These are phyloP conservation scores for Pseudorhombus dupliciocellatus DNA, from an alignment of 2,113 vertebrate species.

Conservation along the genomic window DNA sequence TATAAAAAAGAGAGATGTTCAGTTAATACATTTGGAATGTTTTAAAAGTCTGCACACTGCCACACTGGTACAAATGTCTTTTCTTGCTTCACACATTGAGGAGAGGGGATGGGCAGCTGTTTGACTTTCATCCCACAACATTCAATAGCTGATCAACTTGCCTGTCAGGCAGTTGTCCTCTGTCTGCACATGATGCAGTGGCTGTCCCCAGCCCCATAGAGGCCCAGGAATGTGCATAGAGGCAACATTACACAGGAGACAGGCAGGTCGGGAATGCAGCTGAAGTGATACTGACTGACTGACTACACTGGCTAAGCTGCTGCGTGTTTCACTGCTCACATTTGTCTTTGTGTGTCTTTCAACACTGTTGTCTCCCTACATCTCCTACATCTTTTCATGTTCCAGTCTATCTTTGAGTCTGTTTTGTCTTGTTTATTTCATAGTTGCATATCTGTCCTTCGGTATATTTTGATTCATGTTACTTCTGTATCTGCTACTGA, in stretches of 20 bases:
- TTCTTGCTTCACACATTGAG: conserved; percentile 24
- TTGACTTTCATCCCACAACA: conserved; percentile 37
- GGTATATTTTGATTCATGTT: neutral
- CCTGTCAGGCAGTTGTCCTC: conserved; percentile 19
- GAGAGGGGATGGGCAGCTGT: conserved; percentile 5
- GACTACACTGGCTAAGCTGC: conserved; percentile 48
- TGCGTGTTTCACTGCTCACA: conserved; percentile 30
- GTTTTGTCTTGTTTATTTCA: neutral
- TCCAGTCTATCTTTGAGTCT: neutral
- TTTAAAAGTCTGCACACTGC: conserved; percentile 3
- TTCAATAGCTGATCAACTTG: conserved; percentile 26
- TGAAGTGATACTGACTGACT: conserved; percentile 23
- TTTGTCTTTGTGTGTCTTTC: conserved; percentile 7
- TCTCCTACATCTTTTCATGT: neutral
- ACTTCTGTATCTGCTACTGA: neutral
- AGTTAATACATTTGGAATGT: neutral
- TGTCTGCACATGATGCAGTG: conserved; percentile 30
- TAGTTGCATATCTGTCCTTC: neutral
- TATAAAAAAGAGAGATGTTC: no score
- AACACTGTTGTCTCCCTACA: conserved; percentile 9
- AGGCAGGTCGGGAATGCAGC: conserved; percentile 66
- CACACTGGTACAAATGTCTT: neutral
- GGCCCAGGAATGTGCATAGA: conserved; percentile 67
- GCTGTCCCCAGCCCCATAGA: conserved; percentile 53
- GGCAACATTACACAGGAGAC: conserved; percentile 66